These are phyloP conservation scores for Avahi laniger DNA, from an alignment of 2,797 vertebrate genomes.

Conservation along the genomic window DNA sequence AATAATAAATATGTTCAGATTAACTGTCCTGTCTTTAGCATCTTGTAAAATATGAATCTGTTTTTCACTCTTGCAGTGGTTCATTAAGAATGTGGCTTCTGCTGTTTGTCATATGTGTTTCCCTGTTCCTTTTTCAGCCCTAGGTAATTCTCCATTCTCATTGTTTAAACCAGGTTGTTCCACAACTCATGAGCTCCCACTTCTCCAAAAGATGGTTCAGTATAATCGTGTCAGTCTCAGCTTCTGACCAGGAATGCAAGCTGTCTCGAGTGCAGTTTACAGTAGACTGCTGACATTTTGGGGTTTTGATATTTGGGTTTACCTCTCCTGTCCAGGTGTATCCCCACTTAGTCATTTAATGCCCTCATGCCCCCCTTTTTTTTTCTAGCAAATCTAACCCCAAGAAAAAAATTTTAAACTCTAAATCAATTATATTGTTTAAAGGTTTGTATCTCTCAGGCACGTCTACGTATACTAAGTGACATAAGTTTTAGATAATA, in stretches of 20 bases:
- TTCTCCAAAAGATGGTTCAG: neutral
- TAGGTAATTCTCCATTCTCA: neutral
- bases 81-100: neutral
- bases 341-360: neutral
- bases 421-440: neutral
- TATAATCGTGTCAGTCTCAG: neutral
- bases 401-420: slow-evolving; percentile 9
- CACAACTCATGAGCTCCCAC: neutral
- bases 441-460: neutral
- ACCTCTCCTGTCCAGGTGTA: neutral
- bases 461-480: neutral
- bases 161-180: neutral
- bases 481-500: slow-evolving; percentile 1
- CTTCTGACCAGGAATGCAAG: neutral
- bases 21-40: neutral
- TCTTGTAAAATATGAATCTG: neutral
- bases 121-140: neutral
- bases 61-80: neutral
- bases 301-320: neutral
- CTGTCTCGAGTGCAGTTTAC: neutral
- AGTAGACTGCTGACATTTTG: neutral
- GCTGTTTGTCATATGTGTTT: neutral
- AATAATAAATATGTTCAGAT: neutral
- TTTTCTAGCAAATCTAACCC: neutral
- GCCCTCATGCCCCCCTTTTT: neutral